A percentile compares a stretch with the other conserved stretches of the same genome.
Conservation (phyloP, 37 sponge, comb jelly and placozoan species). For the Theonella swinhoei region DNA sequence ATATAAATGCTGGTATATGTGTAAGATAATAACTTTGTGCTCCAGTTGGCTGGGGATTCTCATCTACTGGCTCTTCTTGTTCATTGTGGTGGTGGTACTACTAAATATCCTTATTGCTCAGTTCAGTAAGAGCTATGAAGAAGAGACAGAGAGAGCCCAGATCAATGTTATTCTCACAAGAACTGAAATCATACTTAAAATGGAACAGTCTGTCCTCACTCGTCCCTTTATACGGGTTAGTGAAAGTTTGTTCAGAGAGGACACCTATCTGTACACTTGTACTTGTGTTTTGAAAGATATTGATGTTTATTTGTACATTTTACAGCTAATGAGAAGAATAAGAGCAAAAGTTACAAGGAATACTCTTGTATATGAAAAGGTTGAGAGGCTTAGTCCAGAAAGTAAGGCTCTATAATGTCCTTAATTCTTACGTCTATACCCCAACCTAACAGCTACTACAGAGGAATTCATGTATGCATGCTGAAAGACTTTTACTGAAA, state of each 20-base stretch:
- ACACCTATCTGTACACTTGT: too few relatives aligned
- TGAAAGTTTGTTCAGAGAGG: neutral
- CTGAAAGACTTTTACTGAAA: too few relatives aligned
- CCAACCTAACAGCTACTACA: too few relatives aligned
- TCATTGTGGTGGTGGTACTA: slow-evolving; percentile 30
- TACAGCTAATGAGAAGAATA: neutral
- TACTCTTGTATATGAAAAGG: neutral
- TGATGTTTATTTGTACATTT: neutral
- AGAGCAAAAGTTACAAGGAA: neutral
- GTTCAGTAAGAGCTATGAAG: slow-evolving; percentile 34
- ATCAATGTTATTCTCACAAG: neutral
- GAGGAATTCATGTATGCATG: too few relatives aligned
- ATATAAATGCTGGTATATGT: neutral
- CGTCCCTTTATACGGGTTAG: neutral
- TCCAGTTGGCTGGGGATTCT: slow-evolving; percentile 41
- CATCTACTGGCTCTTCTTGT: slow-evolving; percentile 25
- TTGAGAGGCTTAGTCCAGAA: too few relatives aligned
- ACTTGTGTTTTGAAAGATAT: too few relatives aligned
- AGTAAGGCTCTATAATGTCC: too few relatives aligned
- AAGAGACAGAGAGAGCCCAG: slow-evolving; percentile 3
- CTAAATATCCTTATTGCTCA: slow-evolving; percentile 40
- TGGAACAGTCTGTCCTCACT: neutral
- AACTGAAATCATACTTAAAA: neutral
- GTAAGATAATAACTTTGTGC: neutral
- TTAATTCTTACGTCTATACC: too few relatives aligned